Base-by-base conservation (phyloP, 2,113 vertebrate genomes). In the Triplophysa dalaica region DNA sequence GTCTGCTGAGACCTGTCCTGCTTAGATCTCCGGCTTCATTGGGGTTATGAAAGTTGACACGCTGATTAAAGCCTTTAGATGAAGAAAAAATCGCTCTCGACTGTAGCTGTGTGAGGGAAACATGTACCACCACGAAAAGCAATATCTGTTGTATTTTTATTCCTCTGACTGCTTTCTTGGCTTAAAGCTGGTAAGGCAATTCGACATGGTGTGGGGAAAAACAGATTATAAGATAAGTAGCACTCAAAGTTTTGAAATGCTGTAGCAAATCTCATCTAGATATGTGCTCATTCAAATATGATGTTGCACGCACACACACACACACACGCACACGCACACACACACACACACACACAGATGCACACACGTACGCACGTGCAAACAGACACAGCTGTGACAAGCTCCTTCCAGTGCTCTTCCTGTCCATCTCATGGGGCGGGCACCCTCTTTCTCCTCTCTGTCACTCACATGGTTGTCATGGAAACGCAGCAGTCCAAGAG, bases 391-490 rank as follows among this genome's bases (percentile, higher is more conserved):
- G 33, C 22, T 9, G 1, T 24, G 29, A 62, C 22, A 61, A 52
- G 21, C 68, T 24, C 9, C 16, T 75, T 83, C 50, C 62, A 58
- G 45, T 38, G 33, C 7, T 38, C 67, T 24, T 60, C 68, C 68
- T 33, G 38, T 56, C n/a, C 14, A 24, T 75, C 73, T 80, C 43
- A 17, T 33, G 16, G 54, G 52, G 50, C 63, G 26, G 26, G 2
- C 13, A 66, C 63, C 29, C 8, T 68, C 52, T 45, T 65, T 62
- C 56, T 72, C 67, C 11, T 41, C 64, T 16, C 56, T 4, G 56
- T 81, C 67, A 80, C 70, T 85, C 74, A 64, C 61, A 16, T 61
- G 60, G 81, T 80, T 67, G 73, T 74, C 81, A 80, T 52, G 72
- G 83, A 41, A 77, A 80, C 19, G 2, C 33, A 65, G 63, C 41